Conservation (phyloP, 2,888 invertebrate genomes). For the Mimas tiliae region DNA sequence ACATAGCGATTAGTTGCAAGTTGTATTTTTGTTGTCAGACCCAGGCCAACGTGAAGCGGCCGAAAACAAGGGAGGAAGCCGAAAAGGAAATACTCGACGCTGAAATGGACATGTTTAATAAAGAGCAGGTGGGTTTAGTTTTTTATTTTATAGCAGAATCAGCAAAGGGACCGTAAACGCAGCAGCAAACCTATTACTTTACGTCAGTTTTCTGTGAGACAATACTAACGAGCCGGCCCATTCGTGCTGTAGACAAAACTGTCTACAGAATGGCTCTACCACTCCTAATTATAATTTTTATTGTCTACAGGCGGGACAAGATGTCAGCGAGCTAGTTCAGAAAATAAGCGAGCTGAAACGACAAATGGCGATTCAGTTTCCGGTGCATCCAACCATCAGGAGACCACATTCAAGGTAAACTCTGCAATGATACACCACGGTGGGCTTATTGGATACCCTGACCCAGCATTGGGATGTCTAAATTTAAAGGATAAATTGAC, state of each 20-base stretch:
- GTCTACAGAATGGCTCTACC: no score
- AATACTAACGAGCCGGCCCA: no score
- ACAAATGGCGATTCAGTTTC: slow-evolving; percentile 77
- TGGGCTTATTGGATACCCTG: neutral
- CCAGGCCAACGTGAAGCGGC: slow-evolving; percentile 70
- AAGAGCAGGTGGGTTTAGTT: slow-evolving; percentile 86
- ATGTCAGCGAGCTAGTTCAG: slow-evolving; percentile 92
- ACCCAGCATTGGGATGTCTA: no score
- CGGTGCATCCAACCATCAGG: slow-evolving; percentile 55
- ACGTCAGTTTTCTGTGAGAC: no score
- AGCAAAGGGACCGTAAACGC: no score
- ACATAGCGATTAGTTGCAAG: slow-evolving; percentile 39
- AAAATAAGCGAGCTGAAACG: slow-evolving; percentile 90
- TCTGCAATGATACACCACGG: neutral
- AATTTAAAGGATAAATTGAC: no score
- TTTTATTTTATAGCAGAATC: neutral
- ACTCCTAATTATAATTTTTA: neutral
- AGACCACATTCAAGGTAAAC: slow-evolving; percentile 66
- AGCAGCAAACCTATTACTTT: no score
- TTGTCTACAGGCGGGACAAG: slow-evolving; percentile 88
- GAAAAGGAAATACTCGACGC: slow-evolving; percentile 96
- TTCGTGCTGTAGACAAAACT: no score
- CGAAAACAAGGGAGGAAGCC: slow-evolving; percentile 91
- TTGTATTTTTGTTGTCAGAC: slow-evolving; percentile 56
- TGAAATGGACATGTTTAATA: slow-evolving; percentile 95